phyloP scores from a whole-genome alignment of 2,888 invertebrate species.

The Oscheius onirici region DNA sequence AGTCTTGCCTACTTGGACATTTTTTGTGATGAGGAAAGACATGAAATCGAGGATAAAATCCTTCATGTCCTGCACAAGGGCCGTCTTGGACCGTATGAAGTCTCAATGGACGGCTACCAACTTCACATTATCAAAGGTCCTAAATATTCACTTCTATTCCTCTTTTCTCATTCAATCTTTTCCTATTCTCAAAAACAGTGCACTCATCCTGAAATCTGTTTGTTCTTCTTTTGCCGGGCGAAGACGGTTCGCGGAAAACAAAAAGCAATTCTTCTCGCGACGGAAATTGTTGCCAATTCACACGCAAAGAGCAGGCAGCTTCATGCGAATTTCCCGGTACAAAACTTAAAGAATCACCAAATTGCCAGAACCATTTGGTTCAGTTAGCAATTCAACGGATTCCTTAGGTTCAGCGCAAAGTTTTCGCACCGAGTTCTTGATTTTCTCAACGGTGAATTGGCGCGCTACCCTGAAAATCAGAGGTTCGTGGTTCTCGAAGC shows the following conservation, averaged over 20 bases:
- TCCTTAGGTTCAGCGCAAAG: no score
- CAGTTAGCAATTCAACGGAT: no score
- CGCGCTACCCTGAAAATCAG: no score
- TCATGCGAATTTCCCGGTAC: no score
- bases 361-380: no score
- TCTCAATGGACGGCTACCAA: constrained; percentile 67
- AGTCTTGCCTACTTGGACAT: constrained; percentile 64
- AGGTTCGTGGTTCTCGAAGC: no score
- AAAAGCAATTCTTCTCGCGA: not conserved
- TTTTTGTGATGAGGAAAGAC: constrained; percentile 52
- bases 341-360: no score
- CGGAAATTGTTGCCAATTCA: constrained; percentile 3
- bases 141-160: not conserved
- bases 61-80: constrained; percentile 57
- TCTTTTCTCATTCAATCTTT: not conserved
- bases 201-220: not conserved
- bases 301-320: no score
- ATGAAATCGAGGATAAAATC: constrained; percentile 50
- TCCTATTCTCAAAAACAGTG: not conserved
- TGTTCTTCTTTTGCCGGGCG: not conserved
- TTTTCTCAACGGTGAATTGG: no score
- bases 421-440: no score
- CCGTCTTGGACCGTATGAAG: constrained; percentile 53
- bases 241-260: not conserved
- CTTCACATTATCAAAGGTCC: constrained; percentile 63